Conservation (phyloP, 1,140 invertebrate genomes). For the Drosophila takahashii region DNA sequence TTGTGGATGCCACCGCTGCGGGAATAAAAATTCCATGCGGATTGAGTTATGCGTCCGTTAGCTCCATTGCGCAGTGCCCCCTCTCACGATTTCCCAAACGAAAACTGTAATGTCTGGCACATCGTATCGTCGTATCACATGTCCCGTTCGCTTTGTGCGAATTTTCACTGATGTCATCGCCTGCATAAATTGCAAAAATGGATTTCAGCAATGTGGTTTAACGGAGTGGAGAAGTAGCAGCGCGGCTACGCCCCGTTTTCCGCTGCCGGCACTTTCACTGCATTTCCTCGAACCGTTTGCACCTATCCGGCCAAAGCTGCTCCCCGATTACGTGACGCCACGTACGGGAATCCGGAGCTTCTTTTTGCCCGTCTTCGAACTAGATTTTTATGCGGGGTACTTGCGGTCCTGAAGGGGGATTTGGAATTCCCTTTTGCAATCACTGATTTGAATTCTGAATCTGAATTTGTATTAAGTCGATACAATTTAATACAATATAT, state of each 20-base stretch:
- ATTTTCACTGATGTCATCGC: conserved; percentile 69
- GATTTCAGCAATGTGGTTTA: conserved; percentile 10
- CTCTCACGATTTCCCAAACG: background rate
- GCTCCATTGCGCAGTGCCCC: conserved; percentile 59
- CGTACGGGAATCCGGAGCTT: conserved; percentile 29
- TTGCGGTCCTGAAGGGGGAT: background rate
- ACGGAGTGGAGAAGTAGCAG: conserved; percentile 12
- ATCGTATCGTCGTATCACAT: conserved; percentile 23
- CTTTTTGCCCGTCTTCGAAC: conserved; percentile 8
- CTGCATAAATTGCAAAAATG: conserved; percentile 41
- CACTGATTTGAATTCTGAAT: background rate
- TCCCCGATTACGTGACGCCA: conserved; percentile 57
- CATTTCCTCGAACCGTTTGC: conserved; percentile 59
- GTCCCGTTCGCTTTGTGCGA: conserved; percentile 35
- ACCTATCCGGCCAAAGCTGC: conserved; percentile 38
- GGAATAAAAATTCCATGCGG: conserved; percentile 82
- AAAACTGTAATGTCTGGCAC: background rate
- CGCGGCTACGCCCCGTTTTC: conserved; percentile 36
- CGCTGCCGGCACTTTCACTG: conserved; percentile 71
- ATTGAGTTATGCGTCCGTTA: conserved; percentile 83
- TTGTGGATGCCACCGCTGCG: conserved; percentile 80
- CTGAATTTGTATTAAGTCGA: background rate
- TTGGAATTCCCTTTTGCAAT: background rate
- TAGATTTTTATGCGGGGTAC: conserved; percentile 35
- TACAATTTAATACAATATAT: too few species aligned